Percentiles rank a stretch among this genome's conserved stretches.
phyloP scores from a whole-genome alignment of 1,140 invertebrate genomes.

The Pseudomyrmex pallidus region DNA sequence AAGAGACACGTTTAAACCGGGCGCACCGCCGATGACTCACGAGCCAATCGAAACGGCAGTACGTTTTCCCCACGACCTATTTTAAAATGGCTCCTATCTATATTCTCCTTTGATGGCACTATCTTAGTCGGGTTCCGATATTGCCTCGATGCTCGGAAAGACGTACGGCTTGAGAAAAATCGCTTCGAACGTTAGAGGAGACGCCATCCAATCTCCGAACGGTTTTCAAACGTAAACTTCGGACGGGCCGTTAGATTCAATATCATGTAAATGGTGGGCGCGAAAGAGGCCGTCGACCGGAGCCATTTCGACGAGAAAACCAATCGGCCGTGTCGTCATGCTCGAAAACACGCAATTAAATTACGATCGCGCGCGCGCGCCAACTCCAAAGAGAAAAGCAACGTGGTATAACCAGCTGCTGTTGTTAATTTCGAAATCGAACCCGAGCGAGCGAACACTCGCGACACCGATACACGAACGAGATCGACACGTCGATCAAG shows the following conservation, averaged over 20 bases:
- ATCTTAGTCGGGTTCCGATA: constrained; percentile 32
- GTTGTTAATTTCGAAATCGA: constrained; percentile 53
- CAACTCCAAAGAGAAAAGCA: constrained; percentile 42
- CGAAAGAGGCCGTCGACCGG: background rate
- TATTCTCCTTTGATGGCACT: constrained; percentile 53
- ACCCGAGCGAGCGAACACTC: constrained; percentile 28
- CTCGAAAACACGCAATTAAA: constrained; percentile 63
- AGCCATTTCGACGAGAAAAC: constrained; percentile 39
- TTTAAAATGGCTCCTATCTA: constrained; percentile 46
- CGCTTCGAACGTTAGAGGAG: constrained; percentile 7
- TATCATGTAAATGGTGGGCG: constrained; percentile 61
- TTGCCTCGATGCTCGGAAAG: constrained; percentile 32
- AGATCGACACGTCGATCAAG: constrained; percentile 29
- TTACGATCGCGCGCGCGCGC: constrained; percentile 41
- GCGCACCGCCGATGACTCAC: background rate
- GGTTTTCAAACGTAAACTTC: constrained; percentile 38
- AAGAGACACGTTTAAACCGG: background rate
- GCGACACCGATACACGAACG: constrained; percentile 22
- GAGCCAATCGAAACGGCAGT: background rate
- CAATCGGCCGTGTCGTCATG: constrained; percentile 45
- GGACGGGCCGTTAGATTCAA: constrained; percentile 48
- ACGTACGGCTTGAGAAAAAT: constrained; percentile 48
- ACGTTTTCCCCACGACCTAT: background rate
- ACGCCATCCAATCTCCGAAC: constrained; percentile 23
- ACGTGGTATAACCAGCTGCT: constrained; percentile 7